Percentiles rank a stretch among this genome's conserved stretches.
Evolutionary conservation across 2,888 invertebrate species (phyloP).

Genomic region (Quadroppia sp.): DNA sequence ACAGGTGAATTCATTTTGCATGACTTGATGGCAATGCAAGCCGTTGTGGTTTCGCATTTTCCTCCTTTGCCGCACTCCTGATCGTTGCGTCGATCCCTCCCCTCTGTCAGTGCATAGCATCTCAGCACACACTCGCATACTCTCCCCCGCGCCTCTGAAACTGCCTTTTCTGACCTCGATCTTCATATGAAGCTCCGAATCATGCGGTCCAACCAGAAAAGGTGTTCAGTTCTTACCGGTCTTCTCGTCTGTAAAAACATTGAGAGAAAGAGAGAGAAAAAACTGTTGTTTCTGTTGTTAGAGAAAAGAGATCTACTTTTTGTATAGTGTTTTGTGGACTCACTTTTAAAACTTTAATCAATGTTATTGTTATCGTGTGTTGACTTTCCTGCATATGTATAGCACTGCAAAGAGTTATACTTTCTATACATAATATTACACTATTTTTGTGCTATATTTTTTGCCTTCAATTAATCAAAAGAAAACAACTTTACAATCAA

Average conservation of each 20-base stretch:
- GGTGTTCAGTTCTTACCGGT: constrained; percentile 37
- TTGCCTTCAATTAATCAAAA: background rate
- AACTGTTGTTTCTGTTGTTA: background rate
- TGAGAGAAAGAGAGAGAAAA: background rate
- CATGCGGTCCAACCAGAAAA: constrained; percentile 1
- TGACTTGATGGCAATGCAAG: constrained; percentile 26
- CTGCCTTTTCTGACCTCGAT: constrained; percentile 38
- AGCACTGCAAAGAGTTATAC: background rate
- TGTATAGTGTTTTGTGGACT: background rate
- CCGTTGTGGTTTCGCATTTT: constrained; percentile 28
- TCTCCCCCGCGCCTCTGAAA: constrained; percentile 37
- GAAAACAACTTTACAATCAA: constrained; percentile 5
- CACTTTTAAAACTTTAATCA: constrained; percentile 26
- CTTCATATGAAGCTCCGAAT: constrained; percentile 36
- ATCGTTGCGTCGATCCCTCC: constrained; percentile 9
- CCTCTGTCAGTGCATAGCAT: constrained; percentile 28
- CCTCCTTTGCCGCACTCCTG: constrained; percentile 29
- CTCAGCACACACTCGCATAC: constrained; percentile 10
- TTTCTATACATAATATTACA: background rate
- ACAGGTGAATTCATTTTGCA: constrained; percentile 36
- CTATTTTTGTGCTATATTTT: background rate
- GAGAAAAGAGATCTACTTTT: constrained; percentile 23
- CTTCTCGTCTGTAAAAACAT: constrained; percentile 14
- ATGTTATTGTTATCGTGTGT: too few relatives aligned
- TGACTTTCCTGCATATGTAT: background rate